Evolutionary conservation across 2,888 invertebrate genomes (phyloP).

Genomic region (Mythimna loreyi): DNA sequence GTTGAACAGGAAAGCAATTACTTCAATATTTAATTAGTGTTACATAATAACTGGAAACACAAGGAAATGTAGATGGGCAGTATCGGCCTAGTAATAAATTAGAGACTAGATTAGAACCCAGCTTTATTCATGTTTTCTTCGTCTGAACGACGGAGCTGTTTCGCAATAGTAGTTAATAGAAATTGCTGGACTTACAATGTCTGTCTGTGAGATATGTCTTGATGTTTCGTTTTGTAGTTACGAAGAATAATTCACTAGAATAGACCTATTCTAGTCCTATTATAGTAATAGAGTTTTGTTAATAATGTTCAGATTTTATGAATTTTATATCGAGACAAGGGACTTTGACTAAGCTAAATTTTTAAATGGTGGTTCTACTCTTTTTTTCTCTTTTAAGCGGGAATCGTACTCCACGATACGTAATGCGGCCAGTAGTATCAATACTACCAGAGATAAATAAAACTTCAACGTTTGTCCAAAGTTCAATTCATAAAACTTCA

Average conservation of each 20-base stretch:
- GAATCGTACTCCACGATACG: no score
- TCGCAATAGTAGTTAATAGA: constrained; percentile 31
- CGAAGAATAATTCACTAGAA: no score
- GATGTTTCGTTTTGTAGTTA: not conserved
- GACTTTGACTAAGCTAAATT: not conserved
- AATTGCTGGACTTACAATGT: constrained; percentile 29
- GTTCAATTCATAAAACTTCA: no score
- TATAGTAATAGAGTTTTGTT: no score
- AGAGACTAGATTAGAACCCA: constrained; percentile 38
- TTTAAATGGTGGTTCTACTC: no score
- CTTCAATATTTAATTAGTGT: constrained; percentile 62
- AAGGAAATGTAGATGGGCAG: constrained; percentile 63
- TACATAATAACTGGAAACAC: constrained; percentile 58
- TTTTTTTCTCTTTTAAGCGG: no score
- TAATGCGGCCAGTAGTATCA: no score
- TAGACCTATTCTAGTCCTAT: no score
- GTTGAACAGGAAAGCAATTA: constrained; percentile 52
- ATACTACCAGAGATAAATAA: no score
- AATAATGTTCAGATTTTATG: not conserved
- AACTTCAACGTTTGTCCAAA: no score
- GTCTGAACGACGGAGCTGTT: constrained; percentile 15
- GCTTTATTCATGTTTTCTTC: constrained; percentile 39
- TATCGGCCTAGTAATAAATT: constrained; percentile 54
- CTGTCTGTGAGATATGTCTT: constrained; percentile 6
- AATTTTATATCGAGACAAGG: not conserved